Evolutionary conservation across 2,888 invertebrate genomes (phyloP), one percentile per base, ranked within the genome.

Genomic region (Tetramorium bicarinatum): DNA sequence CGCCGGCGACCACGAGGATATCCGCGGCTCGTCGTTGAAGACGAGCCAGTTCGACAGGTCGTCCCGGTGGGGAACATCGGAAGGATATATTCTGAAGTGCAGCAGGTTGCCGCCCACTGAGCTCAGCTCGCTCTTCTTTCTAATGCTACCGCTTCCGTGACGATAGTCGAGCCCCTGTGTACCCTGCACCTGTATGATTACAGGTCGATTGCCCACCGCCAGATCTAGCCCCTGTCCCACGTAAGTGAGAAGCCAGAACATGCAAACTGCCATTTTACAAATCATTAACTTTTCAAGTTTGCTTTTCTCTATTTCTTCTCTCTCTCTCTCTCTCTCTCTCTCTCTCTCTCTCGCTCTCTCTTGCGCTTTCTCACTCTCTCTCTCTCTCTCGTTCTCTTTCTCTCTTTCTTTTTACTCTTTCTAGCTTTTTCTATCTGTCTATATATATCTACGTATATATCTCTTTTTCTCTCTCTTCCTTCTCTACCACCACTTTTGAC

Each of bases 191-290:
- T 77, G 77, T 75, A 89, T 86, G 82, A 87, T 89, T 62, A 91
- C 88, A 34, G 93, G 92, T 38, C 93, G 92, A 88, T 93, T 94
- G 56, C 93, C 94, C 79, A 94, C 88, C 41, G 92, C 92, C 62
- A 94, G 88, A 54, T 94, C 94, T 80, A 95, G 91, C 67, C 94
- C 94, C 47, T 94, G 91, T 87, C 94, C 93, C 72, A 94, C 91
- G 89, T 94, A 95, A 82, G 94, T 93, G 82, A 94, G 91, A 47
- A 95, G 90, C 93, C 94, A 94, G 86, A 94, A 91, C 89, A 93
- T 91, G 91, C 93, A 92, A 87, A 92, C 93, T 88, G 94, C 93
- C 95, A 94, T 95, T 84, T 89, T 92, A 62, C 64, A 67, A 52
- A 47, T 52, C 21, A 54, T 69, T 47, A 47, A 59, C 41, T 56